Evolutionary conservation across 2,888 invertebrate species (phyloP).

Genomic region (Agelastica alni): DNA sequence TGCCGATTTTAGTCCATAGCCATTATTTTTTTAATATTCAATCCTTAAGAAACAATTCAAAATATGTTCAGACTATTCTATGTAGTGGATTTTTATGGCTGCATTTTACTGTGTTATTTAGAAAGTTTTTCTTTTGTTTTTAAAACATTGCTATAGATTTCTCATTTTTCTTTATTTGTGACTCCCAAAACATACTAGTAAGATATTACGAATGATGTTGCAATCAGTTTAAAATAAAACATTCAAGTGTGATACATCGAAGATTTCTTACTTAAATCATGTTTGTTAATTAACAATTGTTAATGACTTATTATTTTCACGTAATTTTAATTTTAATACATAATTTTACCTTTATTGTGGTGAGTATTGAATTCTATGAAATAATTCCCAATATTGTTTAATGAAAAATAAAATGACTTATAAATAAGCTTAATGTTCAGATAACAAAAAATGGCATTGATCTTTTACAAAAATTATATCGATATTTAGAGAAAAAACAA

Average conservation of each 20-base stretch:
- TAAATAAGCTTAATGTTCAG: no score
- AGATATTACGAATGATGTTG: conserved; percentile 15
- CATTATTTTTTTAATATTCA: conserved; percentile 12
- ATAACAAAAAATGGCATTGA: no score
- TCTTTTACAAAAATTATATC: no score
- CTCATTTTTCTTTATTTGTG: conserved; percentile 12
- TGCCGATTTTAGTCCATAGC: not conserved
- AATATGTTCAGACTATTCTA: conserved; percentile 25
- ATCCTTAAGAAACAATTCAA: conserved; percentile 10
- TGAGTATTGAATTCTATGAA: no score
- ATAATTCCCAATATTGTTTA: no score
- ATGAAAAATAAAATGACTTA: no score
- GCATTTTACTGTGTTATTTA: conserved; percentile 34
- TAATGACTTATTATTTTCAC: no score
- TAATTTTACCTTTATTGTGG: no score
- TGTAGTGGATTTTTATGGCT: conserved; percentile 31
- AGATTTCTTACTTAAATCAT: conserved; percentile 9
- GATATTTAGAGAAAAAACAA: no score
- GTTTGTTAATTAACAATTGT: no score
- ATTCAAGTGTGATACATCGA: conserved; percentile 8
- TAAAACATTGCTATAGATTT: conserved; percentile 25
- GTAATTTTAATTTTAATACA: no score
- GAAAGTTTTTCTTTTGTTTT: conserved; percentile 28
- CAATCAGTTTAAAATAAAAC: conserved; percentile 24
- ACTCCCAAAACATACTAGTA: conserved; percentile 32